Base-by-base conservation (phyloP, 2,797 vertebrate genomes). In the Peromyscus eremicus region DNA sequence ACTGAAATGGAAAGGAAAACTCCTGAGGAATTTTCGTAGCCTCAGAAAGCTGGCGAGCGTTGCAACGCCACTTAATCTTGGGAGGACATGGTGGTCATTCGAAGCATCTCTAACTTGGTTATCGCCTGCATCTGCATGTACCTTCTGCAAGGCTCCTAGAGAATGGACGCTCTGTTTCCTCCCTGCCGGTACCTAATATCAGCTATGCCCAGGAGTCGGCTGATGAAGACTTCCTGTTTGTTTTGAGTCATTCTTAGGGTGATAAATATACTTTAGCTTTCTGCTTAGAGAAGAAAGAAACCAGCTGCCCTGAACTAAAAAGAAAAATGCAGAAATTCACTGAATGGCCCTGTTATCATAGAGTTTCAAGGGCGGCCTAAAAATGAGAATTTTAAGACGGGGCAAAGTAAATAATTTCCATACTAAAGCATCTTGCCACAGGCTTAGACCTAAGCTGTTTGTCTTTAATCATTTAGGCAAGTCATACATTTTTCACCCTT, bases 171-270 rank as follows among this genome's bases (percentile, higher is more conserved):
- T 98, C 98, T 98, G 98, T 98, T 99, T 99, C 98, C 99, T 98
- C 98, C 99, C 99, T 99, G 98, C 99, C 99, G 98, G 98, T 99
- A 99, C 99, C 99, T 99, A 99, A 99, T 99, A 99, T 99, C 99
- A 98, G 99, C 98, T 98, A 98, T 98, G 98, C 99, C 98, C 98
- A 98, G 98, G 98, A 99, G 98, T 98, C 98, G 98, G 98, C 99
- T 99, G 99, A 99, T 99, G 99, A 99, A 99, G 99, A 99, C 99
- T 99, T 99, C 99, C 99, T 99, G 99, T 99, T 99, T 98, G 99
- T 99, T 99, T 99, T 99, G 99, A 99, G 99, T 99, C 97, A 99
- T 99, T 99, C 99, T 99, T 98, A 98, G 98, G 98, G 98, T 98
- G 99, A 99, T 99, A 99, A 99, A 99, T 99, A 99, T 98, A 98